phyloP scores from a whole-genome alignment of 2,888 invertebrate genomes.

The Acleris literana region DNA sequence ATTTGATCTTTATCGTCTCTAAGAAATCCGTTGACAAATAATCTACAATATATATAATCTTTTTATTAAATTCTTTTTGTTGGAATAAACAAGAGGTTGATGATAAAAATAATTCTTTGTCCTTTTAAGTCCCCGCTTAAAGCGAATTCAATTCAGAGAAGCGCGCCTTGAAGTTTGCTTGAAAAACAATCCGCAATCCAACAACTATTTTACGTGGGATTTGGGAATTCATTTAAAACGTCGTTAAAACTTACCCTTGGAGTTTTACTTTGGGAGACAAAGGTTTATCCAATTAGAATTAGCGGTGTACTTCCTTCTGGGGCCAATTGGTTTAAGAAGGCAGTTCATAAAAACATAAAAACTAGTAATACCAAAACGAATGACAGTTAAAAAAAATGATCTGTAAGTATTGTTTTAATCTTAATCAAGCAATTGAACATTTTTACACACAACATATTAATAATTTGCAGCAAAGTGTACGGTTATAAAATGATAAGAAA shows the following conservation, averaged over 20 bases:
- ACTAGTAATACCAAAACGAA: neutral
- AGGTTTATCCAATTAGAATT: conserved; percentile 31
- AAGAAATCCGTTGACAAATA: neutral
- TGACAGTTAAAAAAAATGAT: too few relatives aligned
- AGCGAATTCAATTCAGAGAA: conserved; percentile 62
- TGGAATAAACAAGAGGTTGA: conserved; percentile 20
- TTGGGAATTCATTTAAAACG: conserved; percentile 43
- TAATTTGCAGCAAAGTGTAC: too few relatives aligned
- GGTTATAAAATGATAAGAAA: too few relatives aligned
- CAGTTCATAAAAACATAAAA: neutral
- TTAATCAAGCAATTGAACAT: too few relatives aligned
- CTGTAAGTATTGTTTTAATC: too few relatives aligned
- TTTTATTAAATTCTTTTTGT: conserved; percentile 12
- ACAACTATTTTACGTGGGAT: conserved; percentile 50
- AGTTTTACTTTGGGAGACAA: conserved; percentile 32
- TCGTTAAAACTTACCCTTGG: conserved; percentile 38
- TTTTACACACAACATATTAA: too few relatives aligned
- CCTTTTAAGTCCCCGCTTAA: conserved; percentile 45
- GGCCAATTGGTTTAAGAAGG: neutral
- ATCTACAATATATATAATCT: neutral
- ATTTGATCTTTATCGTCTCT: neutral
- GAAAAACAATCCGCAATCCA: conserved; percentile 47
- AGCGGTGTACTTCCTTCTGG: conserved; percentile 6
- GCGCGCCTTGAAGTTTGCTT: conserved; percentile 46
- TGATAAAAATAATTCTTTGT: conserved; percentile 24